These are phyloP conservation scores for Archocentrus centrarchus DNA, from an alignment of 2,113 vertebrate genomes.

Conservation along the genomic window DNA sequence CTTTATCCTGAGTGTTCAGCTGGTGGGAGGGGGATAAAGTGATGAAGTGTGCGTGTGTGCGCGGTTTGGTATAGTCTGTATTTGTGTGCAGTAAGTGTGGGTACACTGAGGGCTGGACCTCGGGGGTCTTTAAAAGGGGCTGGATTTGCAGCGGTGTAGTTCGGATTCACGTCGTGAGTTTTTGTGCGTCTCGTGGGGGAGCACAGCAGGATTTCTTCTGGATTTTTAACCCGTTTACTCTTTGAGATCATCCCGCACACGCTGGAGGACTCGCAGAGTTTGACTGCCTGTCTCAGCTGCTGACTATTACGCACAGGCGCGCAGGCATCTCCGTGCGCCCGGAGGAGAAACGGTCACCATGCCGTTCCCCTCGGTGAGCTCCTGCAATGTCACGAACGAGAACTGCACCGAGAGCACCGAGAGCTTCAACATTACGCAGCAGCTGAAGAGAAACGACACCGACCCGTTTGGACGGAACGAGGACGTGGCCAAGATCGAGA, in stretches of 20 bases:
- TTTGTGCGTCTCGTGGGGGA: not conserved
- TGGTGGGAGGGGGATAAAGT: not conserved
- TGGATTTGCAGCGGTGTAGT: not conserved
- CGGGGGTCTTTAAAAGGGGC: constrained; percentile 47
- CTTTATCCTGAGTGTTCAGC: not conserved
- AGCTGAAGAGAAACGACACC: constrained; percentile 51
- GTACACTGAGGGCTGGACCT: not conserved
- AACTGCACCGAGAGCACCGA: constrained; percentile 48
- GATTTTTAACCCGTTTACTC: not conserved
- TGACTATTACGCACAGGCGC: constrained; percentile 22
- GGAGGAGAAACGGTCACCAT: constrained; percentile 28
- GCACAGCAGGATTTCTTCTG: not conserved
- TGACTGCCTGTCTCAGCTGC: not conserved
- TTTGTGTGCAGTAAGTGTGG: constrained; percentile 2
- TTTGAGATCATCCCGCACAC: not conserved
- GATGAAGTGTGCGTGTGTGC: constrained; percentile 1
- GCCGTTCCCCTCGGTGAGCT: constrained; percentile 20
- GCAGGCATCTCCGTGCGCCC: constrained; percentile 23
- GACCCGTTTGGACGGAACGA: constrained; percentile 87
- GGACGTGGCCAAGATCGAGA: constrained; percentile 91
- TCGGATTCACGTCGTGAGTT: not conserved
- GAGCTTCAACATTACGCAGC: not conserved
- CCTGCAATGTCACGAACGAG: constrained; percentile 35
- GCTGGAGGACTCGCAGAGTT: not conserved
- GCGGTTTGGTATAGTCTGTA: not conserved